Evolutionary conservation across 2,113 vertebrate genomes (phyloP).

Genomic region (Lophochroa leadbeateri): DNA sequence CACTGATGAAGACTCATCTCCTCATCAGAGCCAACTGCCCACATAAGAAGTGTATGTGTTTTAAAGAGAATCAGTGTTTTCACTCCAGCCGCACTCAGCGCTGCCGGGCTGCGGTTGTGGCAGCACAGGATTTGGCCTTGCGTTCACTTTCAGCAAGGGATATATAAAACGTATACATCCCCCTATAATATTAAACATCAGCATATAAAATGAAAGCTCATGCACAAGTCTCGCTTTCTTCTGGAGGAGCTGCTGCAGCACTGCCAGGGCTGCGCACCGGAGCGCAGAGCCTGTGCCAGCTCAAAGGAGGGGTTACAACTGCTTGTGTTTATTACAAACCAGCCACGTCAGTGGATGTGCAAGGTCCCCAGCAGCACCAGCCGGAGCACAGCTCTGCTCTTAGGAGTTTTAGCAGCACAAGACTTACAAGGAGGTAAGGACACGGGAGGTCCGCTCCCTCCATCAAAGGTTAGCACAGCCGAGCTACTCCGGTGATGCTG

Average conservation of each 20-base stretch:
- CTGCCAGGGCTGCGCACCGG: not conserved
- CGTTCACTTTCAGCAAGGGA: not conserved
- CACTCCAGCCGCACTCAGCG: rapidly evolving
- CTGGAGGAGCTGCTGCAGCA: not conserved
- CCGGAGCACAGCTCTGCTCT: no score
- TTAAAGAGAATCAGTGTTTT: not conserved
- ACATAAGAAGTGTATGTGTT: not conserved
- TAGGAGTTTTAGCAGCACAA: not conserved
- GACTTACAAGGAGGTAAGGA: not conserved
- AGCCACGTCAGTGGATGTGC: not conserved
- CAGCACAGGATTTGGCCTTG: not conserved
- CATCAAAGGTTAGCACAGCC: not conserved
- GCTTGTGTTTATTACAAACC: not conserved
- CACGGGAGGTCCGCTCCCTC: not conserved
- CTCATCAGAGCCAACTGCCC: not conserved
- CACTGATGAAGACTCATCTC: rapidly evolving
- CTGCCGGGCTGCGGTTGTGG: rapidly evolving
- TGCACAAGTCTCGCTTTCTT: not conserved
- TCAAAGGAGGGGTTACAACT: not conserved
- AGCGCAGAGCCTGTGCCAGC: not conserved
- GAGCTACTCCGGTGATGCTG: not conserved
- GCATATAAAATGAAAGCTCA: not conserved
- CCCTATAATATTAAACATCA: not conserved
- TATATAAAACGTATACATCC: not conserved
- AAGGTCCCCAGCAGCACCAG: not conserved